These are phyloP conservation scores for Chrysomela aeneicollis DNA, from an alignment of 2,888 invertebrate species.

Conservation along the genomic window DNA sequence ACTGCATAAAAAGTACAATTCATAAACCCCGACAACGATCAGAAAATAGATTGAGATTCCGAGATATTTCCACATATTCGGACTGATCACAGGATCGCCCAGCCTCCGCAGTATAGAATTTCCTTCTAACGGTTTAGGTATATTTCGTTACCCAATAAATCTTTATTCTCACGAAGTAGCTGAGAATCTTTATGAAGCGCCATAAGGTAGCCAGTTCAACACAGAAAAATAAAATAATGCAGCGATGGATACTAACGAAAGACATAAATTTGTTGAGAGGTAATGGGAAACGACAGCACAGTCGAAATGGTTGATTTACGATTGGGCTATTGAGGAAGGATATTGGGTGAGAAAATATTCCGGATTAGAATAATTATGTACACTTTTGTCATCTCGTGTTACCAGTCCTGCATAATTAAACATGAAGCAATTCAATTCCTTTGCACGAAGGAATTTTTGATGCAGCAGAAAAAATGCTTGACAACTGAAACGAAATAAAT, in stretches of 20 bases:
- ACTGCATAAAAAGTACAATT: conserved; percentile 1
- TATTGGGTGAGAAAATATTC: conserved; percentile 4
- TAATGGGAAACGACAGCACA: conserved; percentile 4
- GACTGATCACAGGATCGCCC: background rate
- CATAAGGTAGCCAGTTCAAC: background rate
- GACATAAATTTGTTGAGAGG: background rate
- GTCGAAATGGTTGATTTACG: background rate
- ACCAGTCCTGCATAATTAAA: no score
- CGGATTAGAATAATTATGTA: background rate
- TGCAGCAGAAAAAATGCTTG: no score
- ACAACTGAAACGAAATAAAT: no score
- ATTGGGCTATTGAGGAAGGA: background rate
- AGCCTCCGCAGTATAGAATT: conserved; percentile 1
- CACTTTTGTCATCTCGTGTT: no score
- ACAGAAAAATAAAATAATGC: background rate
- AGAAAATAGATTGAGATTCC: background rate
- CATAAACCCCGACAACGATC: background rate
- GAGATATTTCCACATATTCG: conserved; percentile 1
- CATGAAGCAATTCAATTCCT: no score
- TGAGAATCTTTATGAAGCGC: background rate
- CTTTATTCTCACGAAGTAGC: background rate
- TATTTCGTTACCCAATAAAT: conserved; percentile 1
- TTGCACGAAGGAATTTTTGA: no score
- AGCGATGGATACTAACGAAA: background rate
- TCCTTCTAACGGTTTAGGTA: background rate